Conservation (phyloP, 2,113 vertebrate species). For the Paralichthys olivaceus region DNA sequence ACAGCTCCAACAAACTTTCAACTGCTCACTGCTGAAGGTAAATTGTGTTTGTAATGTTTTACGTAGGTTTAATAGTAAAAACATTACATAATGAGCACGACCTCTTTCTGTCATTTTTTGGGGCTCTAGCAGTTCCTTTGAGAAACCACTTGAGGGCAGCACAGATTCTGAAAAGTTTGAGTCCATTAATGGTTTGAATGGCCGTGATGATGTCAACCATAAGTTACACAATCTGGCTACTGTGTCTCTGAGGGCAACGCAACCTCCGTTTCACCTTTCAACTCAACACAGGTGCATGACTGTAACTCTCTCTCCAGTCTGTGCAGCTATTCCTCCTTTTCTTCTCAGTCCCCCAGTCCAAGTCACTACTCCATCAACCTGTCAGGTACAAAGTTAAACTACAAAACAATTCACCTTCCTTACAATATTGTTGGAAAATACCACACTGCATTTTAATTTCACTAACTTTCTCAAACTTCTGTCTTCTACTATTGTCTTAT, state of each 20-base stretch:
- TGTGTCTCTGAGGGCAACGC: not conserved
- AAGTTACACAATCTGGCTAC: not conserved
- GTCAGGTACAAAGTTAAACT: slow-evolving; percentile 35
- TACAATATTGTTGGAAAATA: not conserved
- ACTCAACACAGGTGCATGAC: slow-evolving; percentile 28
- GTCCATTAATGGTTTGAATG: not conserved
- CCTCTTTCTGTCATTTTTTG: not conserved
- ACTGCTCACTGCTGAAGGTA: slow-evolving; percentile 18
- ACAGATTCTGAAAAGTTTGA: slow-evolving; percentile 38
- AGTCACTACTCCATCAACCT: slow-evolving; percentile 3
- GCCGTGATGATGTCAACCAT: not conserved
- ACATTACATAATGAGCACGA: not conserved
- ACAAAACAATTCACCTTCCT: not conserved
- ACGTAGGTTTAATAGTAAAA: not conserved
- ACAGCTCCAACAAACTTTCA: not conserved
- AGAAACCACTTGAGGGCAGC: slow-evolving; percentile 37
- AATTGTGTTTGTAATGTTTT: not conserved
- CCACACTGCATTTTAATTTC: not conserved
- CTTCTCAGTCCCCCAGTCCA: slow-evolving; percentile 16
- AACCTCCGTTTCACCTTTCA: slow-evolving; percentile 18
- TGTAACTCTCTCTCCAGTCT: slow-evolving; percentile 11
- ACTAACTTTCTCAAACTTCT: not conserved
- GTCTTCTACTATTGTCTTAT: not conserved
- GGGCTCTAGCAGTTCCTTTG: not conserved
- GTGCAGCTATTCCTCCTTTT: slow-evolving; percentile 11